A percentile compares a stretch with the other conserved stretches of the same genome.
Conservation (phyloP, 2,797 vertebrate species). For the Sebastes kiyomatsui region DNA sequence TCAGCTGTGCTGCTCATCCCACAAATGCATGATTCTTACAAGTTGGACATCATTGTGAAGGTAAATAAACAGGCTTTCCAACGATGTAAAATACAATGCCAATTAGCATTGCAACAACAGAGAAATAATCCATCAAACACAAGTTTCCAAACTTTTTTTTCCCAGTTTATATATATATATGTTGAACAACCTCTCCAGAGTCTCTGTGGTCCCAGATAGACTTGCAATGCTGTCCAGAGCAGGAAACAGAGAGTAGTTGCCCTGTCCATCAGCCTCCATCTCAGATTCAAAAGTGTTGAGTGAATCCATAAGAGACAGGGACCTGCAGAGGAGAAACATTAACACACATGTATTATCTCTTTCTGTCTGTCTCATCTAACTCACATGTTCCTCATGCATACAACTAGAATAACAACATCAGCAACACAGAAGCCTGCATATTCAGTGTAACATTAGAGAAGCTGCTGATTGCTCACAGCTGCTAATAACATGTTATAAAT, state of each 20-base stretch:
- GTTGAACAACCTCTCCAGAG: constrained; percentile 78
- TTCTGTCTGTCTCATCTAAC: too few relatives aligned
- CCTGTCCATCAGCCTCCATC: constrained; percentile 85
- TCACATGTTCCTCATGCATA: not conserved
- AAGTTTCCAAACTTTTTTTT: too few relatives aligned
- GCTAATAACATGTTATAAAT: not conserved
- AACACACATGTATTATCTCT: not conserved
- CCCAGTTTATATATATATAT: not conserved
- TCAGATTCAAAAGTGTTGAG: constrained; percentile 86
- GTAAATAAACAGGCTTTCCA: too few relatives aligned
- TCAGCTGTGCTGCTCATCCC: too few relatives aligned
- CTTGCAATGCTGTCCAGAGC: constrained; percentile 84
- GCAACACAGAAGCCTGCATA: not conserved
- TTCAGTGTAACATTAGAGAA: not conserved
- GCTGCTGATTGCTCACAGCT: not conserved
- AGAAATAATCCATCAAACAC: too few relatives aligned
- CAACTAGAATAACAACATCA: not conserved
- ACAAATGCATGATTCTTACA: too few relatives aligned
- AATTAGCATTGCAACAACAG: rapidly evolving
- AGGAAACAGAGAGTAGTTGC: constrained; percentile 86
- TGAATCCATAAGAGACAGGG: constrained; percentile 78
- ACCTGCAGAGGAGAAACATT: constrained; percentile 16
- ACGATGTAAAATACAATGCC: rapidly evolving
- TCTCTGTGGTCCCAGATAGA: constrained; percentile 79
- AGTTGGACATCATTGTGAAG: too few relatives aligned